Evolutionary conservation across 2,888 invertebrate species (phyloP).

Genomic region (Ichneumoninae sp.): DNA sequence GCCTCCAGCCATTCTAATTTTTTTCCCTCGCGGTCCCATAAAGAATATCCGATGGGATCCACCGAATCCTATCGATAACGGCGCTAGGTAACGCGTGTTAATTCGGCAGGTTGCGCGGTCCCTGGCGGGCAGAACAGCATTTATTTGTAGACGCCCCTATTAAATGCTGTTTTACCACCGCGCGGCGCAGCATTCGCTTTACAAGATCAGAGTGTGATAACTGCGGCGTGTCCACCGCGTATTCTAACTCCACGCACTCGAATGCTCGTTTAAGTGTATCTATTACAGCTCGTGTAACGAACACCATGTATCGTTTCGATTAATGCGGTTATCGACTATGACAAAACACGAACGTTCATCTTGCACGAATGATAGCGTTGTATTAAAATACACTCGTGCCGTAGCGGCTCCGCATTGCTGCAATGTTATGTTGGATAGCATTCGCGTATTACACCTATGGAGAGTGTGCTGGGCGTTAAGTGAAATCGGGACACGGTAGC

Average conservation of each 20-base stretch:
- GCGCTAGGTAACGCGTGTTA: not conserved
- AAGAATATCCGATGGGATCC: slow-evolving; percentile 14
- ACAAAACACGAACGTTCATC: slow-evolving; percentile 58
- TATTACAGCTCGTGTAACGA: not conserved
- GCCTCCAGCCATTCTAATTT: not conserved
- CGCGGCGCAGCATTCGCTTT: not conserved
- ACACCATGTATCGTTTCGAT: slow-evolving; percentile 45
- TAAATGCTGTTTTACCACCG: not conserved
- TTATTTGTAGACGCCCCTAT: not conserved
- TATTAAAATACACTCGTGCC: slow-evolving; percentile 29
- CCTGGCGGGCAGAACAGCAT: not conserved
- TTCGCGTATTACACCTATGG: slow-evolving; percentile 1
- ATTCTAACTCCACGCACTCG: slow-evolving; percentile 2
- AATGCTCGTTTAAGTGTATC: not conserved
- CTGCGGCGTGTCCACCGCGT: not conserved
- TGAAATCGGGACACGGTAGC: not conserved
- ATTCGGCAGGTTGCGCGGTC: not conserved
- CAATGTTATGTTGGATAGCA: slow-evolving; percentile 7
- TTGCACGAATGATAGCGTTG: slow-evolving; percentile 57
- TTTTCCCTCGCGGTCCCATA: not conserved
- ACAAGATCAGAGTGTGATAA: slow-evolving; percentile 12
- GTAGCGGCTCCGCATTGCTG: not conserved
- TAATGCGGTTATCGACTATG: slow-evolving; percentile 62
- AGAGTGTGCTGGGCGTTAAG: not conserved
- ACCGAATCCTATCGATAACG: slow-evolving; percentile 17